Percentiles rank a stretch among this genome's conserved stretches.
Evolutionary conservation across 2,797 vertebrate genomes (phyloP).

Genomic region (Melanotaenia boesemani): DNA sequence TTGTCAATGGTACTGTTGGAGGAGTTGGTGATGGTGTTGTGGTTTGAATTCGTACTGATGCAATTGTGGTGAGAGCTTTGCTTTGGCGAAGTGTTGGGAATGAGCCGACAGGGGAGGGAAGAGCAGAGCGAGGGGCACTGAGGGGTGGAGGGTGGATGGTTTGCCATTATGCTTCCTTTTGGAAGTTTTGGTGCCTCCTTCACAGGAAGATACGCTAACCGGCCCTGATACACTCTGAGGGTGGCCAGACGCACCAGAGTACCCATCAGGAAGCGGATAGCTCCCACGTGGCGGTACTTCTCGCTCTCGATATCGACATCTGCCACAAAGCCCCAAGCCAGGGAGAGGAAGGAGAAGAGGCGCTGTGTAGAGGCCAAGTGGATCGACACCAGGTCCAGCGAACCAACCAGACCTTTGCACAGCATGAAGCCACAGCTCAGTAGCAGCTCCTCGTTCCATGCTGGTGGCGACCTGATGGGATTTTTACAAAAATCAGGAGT

Average conservation of each 20-base stretch:
- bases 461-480: conserved; percentile 84
- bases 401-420: conserved; percentile 87
- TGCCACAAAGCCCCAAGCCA: conserved; percentile 95
- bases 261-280: conserved; percentile 90
- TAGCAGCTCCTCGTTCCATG: conserved; percentile 89
- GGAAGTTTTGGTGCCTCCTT: conserved; percentile 54
- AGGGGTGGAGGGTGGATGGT: conserved; percentile 41
- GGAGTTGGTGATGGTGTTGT: conserved; percentile 69
- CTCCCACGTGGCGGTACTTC: conserved; percentile 90
- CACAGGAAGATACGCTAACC: conserved; percentile 87
- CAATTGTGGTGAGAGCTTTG: conserved; percentile 49
- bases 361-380: conserved; percentile 84
- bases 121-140: conserved; percentile 66
- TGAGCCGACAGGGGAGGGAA: conserved; percentile 67
- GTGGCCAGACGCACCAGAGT: conserved; percentile 89
- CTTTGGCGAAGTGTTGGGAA: conserved; percentile 63
- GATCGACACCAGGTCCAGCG: conserved; percentile 91
- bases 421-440: conserved; percentile 90
- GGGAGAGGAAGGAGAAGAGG: conserved; percentile 93
- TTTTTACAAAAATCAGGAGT: conserved; percentile 7
- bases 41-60: conserved; percentile 56
- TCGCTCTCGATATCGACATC: conserved; percentile 96
- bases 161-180: conserved; percentile 38
- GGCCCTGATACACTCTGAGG: conserved; percentile 88
- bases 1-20: conserved; percentile 58